Evolutionary conservation across 2,888 invertebrate genomes (phyloP).

Genomic region (Melieria picta): DNA sequence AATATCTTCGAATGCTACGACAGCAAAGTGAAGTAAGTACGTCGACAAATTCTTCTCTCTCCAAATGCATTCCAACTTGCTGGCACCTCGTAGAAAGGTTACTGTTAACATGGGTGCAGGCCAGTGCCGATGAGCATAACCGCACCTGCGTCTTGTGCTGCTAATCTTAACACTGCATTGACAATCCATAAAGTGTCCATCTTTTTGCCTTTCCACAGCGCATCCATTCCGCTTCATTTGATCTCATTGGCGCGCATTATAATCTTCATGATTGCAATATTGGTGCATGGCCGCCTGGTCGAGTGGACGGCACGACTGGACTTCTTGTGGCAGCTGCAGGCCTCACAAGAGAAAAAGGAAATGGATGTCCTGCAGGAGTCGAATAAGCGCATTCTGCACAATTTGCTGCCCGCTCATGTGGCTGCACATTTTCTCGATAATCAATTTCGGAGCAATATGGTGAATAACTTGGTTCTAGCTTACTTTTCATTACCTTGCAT

Average conservation of each 20-base stretch:
- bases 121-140: too few relatives aligned
- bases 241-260: slow-evolving; percentile 82
- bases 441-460: slow-evolving; percentile 88
- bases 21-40: slow-evolving; percentile 76
- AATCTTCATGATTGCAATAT: slow-evolving; percentile 83
- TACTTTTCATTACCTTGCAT: neutral
- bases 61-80: neutral
- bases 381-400: slow-evolving; percentile 88
- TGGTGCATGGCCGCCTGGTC: slow-evolving; percentile 83
- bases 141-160: too few relatives aligned
- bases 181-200: slow-evolving; percentile 3
- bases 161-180: neutral
- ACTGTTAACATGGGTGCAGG: too few relatives aligned
- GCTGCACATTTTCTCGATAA: slow-evolving; percentile 92
- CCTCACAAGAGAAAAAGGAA: slow-evolving; percentile 89
- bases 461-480: slow-evolving; percentile 60
- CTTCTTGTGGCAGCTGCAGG: slow-evolving; percentile 86
- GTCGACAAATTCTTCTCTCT: neutral
- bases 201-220: slow-evolving; percentile 63
- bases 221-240: slow-evolving; percentile 81
- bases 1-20: slow-evolving; percentile 86
- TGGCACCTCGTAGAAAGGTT: neutral
- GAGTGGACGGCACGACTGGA: slow-evolving; percentile 91
- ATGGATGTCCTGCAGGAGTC: slow-evolving; percentile 94
- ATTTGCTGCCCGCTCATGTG: slow-evolving; percentile 89